These are phyloP conservation scores for Hecatera dysodea DNA, from an alignment of 2,888 invertebrate species.

Conservation along the genomic window DNA sequence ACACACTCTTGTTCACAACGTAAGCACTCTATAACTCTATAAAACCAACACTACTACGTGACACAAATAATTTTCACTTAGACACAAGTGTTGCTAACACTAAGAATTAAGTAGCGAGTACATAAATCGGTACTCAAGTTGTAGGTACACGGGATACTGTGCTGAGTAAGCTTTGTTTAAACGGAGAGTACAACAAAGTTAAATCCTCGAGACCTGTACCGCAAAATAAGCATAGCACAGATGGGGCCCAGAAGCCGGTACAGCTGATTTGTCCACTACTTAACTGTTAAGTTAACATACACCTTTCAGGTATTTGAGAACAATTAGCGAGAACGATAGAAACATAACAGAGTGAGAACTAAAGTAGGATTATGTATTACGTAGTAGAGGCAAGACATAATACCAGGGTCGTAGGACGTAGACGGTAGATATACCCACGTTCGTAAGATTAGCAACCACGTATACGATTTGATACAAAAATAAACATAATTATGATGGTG, in stretches of 20 bases:
- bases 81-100: constrained; percentile 56
- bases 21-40: constrained; percentile 56
- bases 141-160: constrained; percentile 74
- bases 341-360: not conserved
- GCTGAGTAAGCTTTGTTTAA: constrained; percentile 72
- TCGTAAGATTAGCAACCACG: not conserved
- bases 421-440: not conserved
- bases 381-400: not conserved
- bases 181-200: constrained; percentile 78
- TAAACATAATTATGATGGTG: constrained; percentile 1
- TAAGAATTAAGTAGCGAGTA: constrained; percentile 74
- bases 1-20: constrained; percentile 34
- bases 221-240: constrained; percentile 73
- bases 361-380: not conserved
- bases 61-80: constrained; percentile 65
- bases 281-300: constrained; percentile 37
- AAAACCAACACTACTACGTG: constrained; percentile 57
- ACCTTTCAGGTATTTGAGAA: constrained; percentile 15
- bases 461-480: not conserved
- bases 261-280: constrained; percentile 27
- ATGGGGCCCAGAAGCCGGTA: constrained; percentile 54
- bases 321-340: not conserved
- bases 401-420: not conserved
- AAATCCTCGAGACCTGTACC: constrained; percentile 74
- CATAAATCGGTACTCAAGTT: constrained; percentile 70